Conservation (phyloP, 1,140 invertebrate genomes). For the Polypedilum vanderplanki region DNA sequence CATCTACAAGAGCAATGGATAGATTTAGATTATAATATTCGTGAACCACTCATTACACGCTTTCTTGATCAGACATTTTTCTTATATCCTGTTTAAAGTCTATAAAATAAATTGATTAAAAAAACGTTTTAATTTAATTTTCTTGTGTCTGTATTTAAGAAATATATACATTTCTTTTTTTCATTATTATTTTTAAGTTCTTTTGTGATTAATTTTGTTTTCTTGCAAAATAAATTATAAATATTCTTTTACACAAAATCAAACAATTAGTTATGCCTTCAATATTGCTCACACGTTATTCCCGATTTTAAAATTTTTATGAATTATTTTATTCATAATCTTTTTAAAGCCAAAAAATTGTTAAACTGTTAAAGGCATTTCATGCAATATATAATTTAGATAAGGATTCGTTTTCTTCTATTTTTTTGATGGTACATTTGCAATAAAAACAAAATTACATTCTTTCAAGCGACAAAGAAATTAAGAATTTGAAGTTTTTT, state of each 20-base stretch:
- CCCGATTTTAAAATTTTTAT: background rate
- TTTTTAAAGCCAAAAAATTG: background rate
- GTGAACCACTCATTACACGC: slow-evolving; percentile 38
- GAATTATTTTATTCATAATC: background rate
- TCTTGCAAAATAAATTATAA: background rate
- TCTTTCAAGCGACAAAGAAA: background rate
- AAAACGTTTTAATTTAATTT: slow-evolving; percentile 24
- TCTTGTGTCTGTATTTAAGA: slow-evolving; percentile 1
- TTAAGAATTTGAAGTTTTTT: background rate
- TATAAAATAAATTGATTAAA: background rate
- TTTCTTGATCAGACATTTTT: slow-evolving; percentile 30
- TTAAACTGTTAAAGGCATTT: background rate
- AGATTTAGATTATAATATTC: slow-evolving; percentile 36
- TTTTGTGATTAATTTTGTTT: background rate
- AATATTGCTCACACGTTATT: background rate
- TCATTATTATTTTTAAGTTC: slow-evolving; percentile 24
- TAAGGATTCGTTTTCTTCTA: background rate
- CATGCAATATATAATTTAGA: background rate
- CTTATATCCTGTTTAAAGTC: background rate
- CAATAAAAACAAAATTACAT: background rate
- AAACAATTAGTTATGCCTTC: background rate
- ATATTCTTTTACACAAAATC: background rate
- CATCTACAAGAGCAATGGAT: background rate
- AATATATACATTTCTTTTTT: slow-evolving; percentile 27
- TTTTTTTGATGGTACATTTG: background rate